These are phyloP conservation scores for Echeneis naucrates DNA, from an alignment of 2,797 vertebrate species.

Conservation along the genomic window DNA sequence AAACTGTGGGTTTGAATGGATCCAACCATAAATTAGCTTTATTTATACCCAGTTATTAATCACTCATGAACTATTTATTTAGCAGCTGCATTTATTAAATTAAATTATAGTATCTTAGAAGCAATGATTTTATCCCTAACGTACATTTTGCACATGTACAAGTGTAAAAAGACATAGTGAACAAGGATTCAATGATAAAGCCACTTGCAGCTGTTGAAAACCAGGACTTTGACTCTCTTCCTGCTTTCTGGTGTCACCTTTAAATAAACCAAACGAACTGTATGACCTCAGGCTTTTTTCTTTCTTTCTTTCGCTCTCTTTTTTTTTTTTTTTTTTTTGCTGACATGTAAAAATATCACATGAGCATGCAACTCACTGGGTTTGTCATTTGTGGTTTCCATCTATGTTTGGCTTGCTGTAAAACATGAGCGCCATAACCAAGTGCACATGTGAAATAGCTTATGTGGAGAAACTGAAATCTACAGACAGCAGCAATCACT, in stretches of 20 bases:
- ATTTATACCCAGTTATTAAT: neutral
- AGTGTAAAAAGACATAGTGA: too few relatives aligned
- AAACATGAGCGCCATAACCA: slow-evolving; percentile 63
- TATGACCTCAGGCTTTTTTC: slow-evolving; percentile 21
- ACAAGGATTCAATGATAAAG: neutral
- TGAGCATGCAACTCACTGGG: slow-evolving; percentile 23
- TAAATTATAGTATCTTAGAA: neutral
- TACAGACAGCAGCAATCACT: slow-evolving; percentile 30
- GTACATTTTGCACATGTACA: too few relatives aligned
- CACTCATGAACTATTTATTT: neutral
- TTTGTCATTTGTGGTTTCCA: slow-evolving; percentile 65
- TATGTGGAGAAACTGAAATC: slow-evolving; percentile 10
- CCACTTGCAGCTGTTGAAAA: neutral
- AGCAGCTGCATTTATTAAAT: neutral
- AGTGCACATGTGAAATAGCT: slow-evolving; percentile 60
- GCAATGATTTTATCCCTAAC: too few relatives aligned
- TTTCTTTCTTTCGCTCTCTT: neutral
- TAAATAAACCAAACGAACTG: slow-evolving; percentile 41
- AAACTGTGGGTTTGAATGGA: too few relatives aligned
- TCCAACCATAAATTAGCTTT: too few relatives aligned
- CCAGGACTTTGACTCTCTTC: neutral
- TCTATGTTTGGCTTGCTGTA: slow-evolving; percentile 63
- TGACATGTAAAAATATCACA: slow-evolving; percentile 17
- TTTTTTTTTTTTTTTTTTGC: slow-evolving; percentile 7
- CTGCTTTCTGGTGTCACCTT: neutral